Evolutionary conservation across 2,797 vertebrate genomes (phyloP).

Genomic region (Calcarius lapponicus): DNA sequence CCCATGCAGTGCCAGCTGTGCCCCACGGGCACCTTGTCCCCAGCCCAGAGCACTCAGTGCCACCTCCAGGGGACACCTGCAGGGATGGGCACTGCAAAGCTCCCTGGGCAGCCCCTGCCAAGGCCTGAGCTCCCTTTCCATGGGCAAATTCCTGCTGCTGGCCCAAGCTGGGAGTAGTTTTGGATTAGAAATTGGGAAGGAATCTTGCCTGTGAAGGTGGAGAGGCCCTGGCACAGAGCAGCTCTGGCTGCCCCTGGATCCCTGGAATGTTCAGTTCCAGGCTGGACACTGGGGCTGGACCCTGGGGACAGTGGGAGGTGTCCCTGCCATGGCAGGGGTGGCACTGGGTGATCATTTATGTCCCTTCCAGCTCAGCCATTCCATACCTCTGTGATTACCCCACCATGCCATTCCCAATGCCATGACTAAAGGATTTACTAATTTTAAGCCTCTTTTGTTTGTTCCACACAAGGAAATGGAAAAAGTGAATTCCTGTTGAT

Average conservation of each 20-base stretch:
- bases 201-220: not conserved
- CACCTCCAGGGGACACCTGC: too few relatives aligned
- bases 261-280: not conserved
- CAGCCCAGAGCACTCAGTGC: not conserved
- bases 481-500: constrained; percentile 30
- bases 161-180: not conserved
- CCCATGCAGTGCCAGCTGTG: too few relatives aligned
- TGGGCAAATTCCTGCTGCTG: not conserved
- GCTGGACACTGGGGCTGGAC: too few relatives aligned
- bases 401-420: not conserved
- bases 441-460: constrained; percentile 39
- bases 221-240: not conserved
- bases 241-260: not conserved
- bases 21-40: too few relatives aligned
- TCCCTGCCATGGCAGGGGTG: not conserved
- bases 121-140: not conserved
- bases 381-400: not conserved
- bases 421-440: not conserved
- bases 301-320: not conserved
- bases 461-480: constrained; percentile 21
- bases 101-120: not conserved
- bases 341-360: rapidly evolving
- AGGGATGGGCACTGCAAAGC: not conserved
- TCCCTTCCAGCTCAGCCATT: not conserved
- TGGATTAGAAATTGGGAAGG: not conserved